Evolutionary conservation across 2,888 invertebrate genomes (phyloP).

Genomic region (Tromatobia lineatoria): DNA sequence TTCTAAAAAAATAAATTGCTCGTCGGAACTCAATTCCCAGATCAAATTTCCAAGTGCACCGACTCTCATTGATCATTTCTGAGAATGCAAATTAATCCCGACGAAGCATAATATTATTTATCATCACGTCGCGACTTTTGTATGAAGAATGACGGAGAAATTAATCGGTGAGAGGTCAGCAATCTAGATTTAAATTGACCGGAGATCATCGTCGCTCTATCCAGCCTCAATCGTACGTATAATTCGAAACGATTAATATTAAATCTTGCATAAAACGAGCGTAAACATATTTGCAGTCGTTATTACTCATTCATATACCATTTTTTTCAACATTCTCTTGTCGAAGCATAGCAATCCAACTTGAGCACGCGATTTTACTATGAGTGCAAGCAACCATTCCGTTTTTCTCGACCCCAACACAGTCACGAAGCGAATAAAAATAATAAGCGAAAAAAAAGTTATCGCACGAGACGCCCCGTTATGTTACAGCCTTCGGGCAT

Average conservation of each 20-base stretch:
- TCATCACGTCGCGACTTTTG: constrained; percentile 57
- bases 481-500: constrained; percentile 73
- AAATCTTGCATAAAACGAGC: constrained; percentile 57
- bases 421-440: constrained; percentile 50
- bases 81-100: constrained; percentile 65
- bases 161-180: constrained; percentile 64
- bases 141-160: constrained; percentile 58
- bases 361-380: constrained; percentile 55
- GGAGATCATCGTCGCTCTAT: constrained; percentile 60
- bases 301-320: constrained; percentile 34
- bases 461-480: constrained; percentile 56
- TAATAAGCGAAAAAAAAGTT: constrained; percentile 44
- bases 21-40: constrained; percentile 44
- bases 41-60: constrained; percentile 60
- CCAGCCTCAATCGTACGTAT: constrained; percentile 62
- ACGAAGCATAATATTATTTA: constrained; percentile 59
- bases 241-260: constrained; percentile 65
- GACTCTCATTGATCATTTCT: constrained; percentile 67
- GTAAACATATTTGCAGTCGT: constrained; percentile 50
- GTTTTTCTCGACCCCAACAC: constrained; percentile 25
- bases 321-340: constrained; percentile 37
- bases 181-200: constrained; percentile 65
- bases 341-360: constrained; percentile 30
- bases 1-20: constrained; percentile 33
- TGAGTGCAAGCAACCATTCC: constrained; percentile 16